phyloP scores from a whole-genome alignment of 2,797 vertebrate genomes.

The Dendrocincla fuliginosa region DNA sequence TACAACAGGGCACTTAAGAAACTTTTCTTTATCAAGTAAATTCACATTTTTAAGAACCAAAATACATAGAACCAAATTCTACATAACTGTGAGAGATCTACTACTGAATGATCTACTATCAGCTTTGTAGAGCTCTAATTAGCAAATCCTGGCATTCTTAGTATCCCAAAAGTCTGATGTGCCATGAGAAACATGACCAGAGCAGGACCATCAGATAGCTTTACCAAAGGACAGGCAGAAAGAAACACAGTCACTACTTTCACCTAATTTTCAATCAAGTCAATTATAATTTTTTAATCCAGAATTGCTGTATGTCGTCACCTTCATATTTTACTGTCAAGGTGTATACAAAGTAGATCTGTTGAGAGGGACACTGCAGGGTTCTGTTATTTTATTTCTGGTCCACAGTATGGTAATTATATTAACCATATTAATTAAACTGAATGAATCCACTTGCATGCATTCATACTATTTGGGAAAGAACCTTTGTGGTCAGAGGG shows the following conservation, averaged over 20 bases:
- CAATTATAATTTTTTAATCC: neutral
- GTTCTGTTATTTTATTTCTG: neutral
- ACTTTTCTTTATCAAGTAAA: neutral
- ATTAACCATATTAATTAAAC: neutral
- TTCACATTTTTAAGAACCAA: neutral
- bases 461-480: fast-evolving
- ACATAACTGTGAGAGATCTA: neutral
- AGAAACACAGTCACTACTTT: neutral
- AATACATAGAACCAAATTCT: neutral
- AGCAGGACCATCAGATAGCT: neutral
- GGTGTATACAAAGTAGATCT: neutral
- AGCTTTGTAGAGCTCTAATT: neutral
- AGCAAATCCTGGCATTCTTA: neutral
- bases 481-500: neutral
- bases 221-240: neutral
- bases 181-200: neutral
- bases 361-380: neutral
- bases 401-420: neutral
- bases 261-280: neutral
- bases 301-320: neutral
- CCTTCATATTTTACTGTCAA: neutral
- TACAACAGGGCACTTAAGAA: neutral
- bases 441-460: neutral
- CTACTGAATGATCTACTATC: neutral
- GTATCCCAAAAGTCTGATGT: neutral